A percentile compares a stretch with the other conserved stretches of the same genome.
Evolutionary conservation across 2,888 invertebrate species (phyloP).

Genomic region (Halictus quadricinctus): DNA sequence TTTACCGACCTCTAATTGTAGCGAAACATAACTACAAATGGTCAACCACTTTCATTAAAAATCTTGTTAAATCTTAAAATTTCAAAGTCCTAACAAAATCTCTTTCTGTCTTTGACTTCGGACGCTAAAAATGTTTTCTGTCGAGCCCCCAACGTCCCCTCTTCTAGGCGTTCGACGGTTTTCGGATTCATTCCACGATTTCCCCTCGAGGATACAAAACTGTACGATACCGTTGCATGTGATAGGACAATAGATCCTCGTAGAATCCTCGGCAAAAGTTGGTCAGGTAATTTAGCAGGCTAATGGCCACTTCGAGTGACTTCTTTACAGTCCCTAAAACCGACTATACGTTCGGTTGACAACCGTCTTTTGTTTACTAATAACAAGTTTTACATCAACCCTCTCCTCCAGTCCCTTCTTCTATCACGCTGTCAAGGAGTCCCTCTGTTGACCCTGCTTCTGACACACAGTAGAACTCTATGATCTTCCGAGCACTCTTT

Average conservation of each 20-base stretch:
- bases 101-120: neutral
- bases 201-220: neutral
- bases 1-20: neutral
- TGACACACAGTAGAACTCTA: constrained; percentile 55
- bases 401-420: constrained; percentile 9
- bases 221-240: neutral
- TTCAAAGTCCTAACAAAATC: neutral
- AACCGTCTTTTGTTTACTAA: constrained; percentile 18
- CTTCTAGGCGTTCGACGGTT: neutral
- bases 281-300: neutral
- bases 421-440: constrained; percentile 36
- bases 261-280: constrained; percentile 23
- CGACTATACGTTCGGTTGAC: neutral
- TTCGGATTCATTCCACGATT: constrained; percentile 16
- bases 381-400: constrained; percentile 42
- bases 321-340: neutral
- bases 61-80: neutral
- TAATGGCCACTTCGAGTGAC: neutral
- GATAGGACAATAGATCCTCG: constrained; percentile 11
- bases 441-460: constrained; percentile 54
- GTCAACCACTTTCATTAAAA: neutral
- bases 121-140: neutral
- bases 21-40: neutral
- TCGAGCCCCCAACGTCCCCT: neutral
- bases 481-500: constrained; percentile 66